Percentiles rank a stretch among this genome's conserved stretches.
Evolutionary conservation across 92 coral and sea anemone species (phyloP).

Genomic region (Muricea muricata): DNA sequence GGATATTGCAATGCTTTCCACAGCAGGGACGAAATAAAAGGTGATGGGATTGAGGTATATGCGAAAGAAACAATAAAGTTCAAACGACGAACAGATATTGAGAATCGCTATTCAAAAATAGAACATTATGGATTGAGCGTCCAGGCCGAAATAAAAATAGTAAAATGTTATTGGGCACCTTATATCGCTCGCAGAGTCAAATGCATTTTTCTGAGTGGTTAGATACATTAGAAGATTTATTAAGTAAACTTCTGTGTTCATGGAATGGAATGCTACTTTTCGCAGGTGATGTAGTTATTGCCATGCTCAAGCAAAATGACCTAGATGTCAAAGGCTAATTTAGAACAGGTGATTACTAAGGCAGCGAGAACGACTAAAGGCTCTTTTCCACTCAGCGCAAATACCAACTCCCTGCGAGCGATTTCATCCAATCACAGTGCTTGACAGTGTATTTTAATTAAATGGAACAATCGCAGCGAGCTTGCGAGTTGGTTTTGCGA

Average conservation of each 20-base stretch:
- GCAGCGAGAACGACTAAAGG: too few species aligned
- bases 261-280: constrained; percentile 25
- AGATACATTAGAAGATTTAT: constrained; percentile 12
- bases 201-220: neutral
- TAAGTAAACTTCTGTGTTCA: neutral
- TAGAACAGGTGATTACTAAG: too few species aligned
- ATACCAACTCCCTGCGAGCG: too few species aligned
- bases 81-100: constrained; percentile 36
- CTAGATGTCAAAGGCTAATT: too few species aligned
- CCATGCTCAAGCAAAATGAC: too few species aligned
- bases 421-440: too few species aligned
- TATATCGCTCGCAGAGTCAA: constrained; percentile 19
- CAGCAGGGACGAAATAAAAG: constrained; percentile 14
- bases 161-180: constrained; percentile 12
- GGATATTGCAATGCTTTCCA: constrained; percentile 29
- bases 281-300: neutral
- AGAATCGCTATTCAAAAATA: constrained; percentile 9
- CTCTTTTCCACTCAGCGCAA: too few species aligned
- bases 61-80: constrained; percentile 39
- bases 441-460: too few species aligned
- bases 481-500: too few species aligned
- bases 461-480: too few species aligned
- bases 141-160: constrained; percentile 17
- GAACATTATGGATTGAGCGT: constrained; percentile 30
- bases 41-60: constrained; percentile 31